Conservation (phyloP, 1,140 invertebrate species). For the Drosophila asahinai region DNA sequence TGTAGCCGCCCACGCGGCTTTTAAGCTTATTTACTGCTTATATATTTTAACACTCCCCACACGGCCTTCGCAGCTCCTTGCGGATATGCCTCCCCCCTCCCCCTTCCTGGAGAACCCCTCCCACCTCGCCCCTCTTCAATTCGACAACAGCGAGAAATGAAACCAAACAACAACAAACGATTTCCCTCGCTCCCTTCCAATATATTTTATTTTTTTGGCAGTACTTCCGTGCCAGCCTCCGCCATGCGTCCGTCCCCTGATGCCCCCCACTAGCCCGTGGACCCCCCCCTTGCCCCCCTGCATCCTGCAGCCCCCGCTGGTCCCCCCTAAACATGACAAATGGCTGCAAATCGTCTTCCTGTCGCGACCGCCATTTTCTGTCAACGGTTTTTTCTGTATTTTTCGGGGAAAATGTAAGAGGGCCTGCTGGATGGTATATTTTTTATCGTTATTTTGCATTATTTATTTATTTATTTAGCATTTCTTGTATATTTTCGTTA, state of each 20-base stretch:
- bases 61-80: constrained; percentile 13
- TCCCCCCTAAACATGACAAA: constrained; percentile 69
- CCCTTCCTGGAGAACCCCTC: background rate
- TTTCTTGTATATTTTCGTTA: constrained; percentile 45
- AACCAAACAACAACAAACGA: constrained; percentile 54
- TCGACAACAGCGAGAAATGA: constrained; percentile 33
- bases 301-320: constrained; percentile 15
- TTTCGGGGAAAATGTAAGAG: background rate
- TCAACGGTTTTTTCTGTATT: constrained; percentile 48
- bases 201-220: constrained; percentile 48
- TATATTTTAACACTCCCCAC: constrained; percentile 69
- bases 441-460: constrained; percentile 78
- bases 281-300: background rate
- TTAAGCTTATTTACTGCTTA: constrained; percentile 83
- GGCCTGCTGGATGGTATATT: constrained; percentile 29
- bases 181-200: constrained; percentile 33
- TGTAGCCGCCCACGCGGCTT: constrained; percentile 57
- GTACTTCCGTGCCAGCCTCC: constrained; percentile 39
- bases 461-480: constrained; percentile 80
- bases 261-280: too few species aligned
- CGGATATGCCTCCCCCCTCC: constrained; percentile 10
- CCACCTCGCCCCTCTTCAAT: background rate
- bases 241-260: background rate
- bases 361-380: constrained; percentile 77
- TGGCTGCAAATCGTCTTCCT: constrained; percentile 83